Percentiles rank a stretch among this genome's conserved stretches.
phyloP scores from a whole-genome alignment of 2,888 invertebrate genomes.

The Microchrysa polita region DNA sequence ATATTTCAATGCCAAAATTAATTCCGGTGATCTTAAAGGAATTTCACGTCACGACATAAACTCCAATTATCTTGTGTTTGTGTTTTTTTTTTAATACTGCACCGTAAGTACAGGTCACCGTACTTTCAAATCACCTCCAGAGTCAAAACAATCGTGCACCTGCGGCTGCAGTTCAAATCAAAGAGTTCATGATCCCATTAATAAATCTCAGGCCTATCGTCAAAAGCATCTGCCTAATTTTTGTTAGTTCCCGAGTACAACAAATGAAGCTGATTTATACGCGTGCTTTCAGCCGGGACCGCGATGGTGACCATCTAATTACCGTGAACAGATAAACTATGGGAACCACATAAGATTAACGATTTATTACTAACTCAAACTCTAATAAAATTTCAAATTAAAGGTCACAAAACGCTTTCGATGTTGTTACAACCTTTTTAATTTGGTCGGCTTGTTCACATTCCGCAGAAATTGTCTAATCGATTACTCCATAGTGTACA shows the following conservation, averaged over 20 bases:
- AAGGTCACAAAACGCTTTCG: conserved; percentile 29
- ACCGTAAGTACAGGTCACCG: conserved; percentile 13
- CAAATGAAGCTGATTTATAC: conserved; percentile 1
- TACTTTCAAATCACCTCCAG: neutral
- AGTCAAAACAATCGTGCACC: conserved; percentile 11
- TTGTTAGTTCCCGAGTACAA: neutral
- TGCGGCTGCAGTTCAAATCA: neutral
- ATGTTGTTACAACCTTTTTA: conserved; percentile 10
- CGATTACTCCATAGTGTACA: conserved; percentile 15
- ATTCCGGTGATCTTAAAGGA: neutral
- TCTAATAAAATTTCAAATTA: conserved; percentile 26
- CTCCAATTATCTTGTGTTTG: neutral
- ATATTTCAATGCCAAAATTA: neutral
- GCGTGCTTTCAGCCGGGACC: neutral
- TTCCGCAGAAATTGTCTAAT: conserved; percentile 7
- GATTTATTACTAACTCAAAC: neutral
- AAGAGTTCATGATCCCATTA: neutral
- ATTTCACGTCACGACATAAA: neutral
- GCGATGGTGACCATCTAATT: neutral
- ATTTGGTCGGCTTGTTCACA: conserved; percentile 26
- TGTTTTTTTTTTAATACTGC: neutral
- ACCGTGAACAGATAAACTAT: neutral
- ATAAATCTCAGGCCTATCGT: neutral
- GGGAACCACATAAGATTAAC: neutral
- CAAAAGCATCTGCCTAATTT: neutral